Percentiles rank a stretch among this genome's conserved stretches.
These are phyloP conservation scores for Tangara arthus DNA, from an alignment of 2,797 vertebrate species.

Conservation along the genomic window DNA sequence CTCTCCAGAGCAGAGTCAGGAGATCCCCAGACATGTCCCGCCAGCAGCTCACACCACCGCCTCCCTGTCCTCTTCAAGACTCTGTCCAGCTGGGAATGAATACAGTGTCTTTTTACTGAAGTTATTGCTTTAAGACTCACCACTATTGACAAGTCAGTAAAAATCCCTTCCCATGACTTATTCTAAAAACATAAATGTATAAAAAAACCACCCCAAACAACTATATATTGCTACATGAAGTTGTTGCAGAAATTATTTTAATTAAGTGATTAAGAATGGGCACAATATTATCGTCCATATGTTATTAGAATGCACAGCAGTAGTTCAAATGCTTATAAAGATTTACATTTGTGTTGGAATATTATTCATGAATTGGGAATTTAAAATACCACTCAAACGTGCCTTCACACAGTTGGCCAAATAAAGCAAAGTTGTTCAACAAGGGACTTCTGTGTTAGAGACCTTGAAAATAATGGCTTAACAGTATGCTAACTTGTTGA, in stretches of 20 bases:
- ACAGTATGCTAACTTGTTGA: slow-evolving; percentile 67
- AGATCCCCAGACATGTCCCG: background rate
- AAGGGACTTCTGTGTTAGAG: slow-evolving; percentile 63
- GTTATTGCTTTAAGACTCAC: slow-evolving; percentile 21
- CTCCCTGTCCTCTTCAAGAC: background rate
- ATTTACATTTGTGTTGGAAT: slow-evolving; percentile 54
- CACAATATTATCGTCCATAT: slow-evolving; percentile 1
- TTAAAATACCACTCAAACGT: slow-evolving; percentile 52
- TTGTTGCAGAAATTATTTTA: slow-evolving; percentile 16
- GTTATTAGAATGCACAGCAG: slow-evolving; percentile 12
- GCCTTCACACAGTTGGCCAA: slow-evolving; percentile 58
- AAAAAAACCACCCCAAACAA: background rate
- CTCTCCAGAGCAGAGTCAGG: background rate
- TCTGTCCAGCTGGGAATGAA: slow-evolving; percentile 25
- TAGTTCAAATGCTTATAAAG: background rate
- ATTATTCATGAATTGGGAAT: slow-evolving; percentile 59
- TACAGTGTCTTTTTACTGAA: background rate
- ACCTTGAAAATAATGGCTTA: slow-evolving; percentile 64
- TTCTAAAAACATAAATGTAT: background rate
- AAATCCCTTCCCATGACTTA: background rate
- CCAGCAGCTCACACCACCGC: background rate
- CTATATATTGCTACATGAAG: background rate
- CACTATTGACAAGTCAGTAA: slow-evolving; percentile 2
- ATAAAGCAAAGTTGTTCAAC: slow-evolving; percentile 65
- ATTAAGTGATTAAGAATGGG: slow-evolving; percentile 21